Base-by-base conservation (phyloP, 2,797 vertebrate species). In the Ctenopoma kingsleyae region DNA sequence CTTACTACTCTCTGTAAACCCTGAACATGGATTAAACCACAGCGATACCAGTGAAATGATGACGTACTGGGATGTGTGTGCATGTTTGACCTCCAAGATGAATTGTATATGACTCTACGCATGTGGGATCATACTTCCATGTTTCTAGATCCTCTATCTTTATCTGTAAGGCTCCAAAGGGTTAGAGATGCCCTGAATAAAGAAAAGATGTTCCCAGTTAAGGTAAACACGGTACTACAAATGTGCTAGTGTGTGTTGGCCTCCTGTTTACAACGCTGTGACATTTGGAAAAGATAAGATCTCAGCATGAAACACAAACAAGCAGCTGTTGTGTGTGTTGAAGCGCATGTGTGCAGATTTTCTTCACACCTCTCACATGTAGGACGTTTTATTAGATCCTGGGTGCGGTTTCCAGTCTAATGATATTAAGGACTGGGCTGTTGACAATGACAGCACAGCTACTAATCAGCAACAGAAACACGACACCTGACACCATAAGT, bases 221-320 rank as follows among this genome's bases (percentile, higher is more conserved):
- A n/a, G 35, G 11, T 19, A 8, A 5, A 35, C 27, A 25, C 4
- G 9, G 8, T 44, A 9, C 48, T 9, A 6, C 11, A 20, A n/a
- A 12, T n/a, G 22, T n/a, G 8, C 6, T 8, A 3, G 25, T n/a
- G 36, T 49, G 48, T 36, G 48, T 57, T 2, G 8, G 40, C 19
- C n/a, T 58, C 46, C 51, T 3, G 59, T 57, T 49, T 49, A 3
- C 52, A 54, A 30, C 9, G 8, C 47, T 15, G 20, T 76, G 71
- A 85, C 78, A 78, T 71, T 71, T 74, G 1, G 15, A 63, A 49
- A 51, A 0, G 43, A 66, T 62, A 41, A 57, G 25, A 46, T 60
- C 63, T 59, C 54, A 67, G 68, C 10, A n/a, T 50, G 75, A 53
- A 1, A 36, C 36, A 67, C 36, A 69, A 69, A 73, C 66, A 17